Evolutionary conservation across 2,113 vertebrate species (phyloP).

Genomic region (Pao palembangensis): DNA sequence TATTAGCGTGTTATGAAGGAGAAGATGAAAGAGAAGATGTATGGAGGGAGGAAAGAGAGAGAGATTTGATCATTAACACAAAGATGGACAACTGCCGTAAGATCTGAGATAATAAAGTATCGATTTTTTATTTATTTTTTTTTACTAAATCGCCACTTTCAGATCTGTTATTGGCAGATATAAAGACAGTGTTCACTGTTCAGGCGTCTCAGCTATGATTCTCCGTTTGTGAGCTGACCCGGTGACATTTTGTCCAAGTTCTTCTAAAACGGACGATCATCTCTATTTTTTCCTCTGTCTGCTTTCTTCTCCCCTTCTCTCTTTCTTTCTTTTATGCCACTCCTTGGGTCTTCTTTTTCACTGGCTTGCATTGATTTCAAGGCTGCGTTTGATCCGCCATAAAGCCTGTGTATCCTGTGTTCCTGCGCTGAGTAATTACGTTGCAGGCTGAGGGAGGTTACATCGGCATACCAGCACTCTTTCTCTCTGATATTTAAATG

Average conservation of each 20-base stretch:
- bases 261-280: neutral
- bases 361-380: conserved; percentile 7
- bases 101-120: no score
- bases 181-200: no score
- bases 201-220: no score
- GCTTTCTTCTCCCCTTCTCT: neutral
- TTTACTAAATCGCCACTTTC: no score
- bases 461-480: conserved; percentile 18
- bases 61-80: no score
- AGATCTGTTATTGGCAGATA: no score
- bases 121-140: no score
- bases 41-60: neutral
- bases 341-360: conserved; percentile 4
- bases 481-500: conserved; percentile 52
- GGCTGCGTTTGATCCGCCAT: neutral
- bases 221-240: no score
- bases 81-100: no score
- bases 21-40: neutral
- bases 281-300: neutral
- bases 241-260: no score
- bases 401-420: conserved; percentile 22
- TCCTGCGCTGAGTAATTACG: conserved; percentile 38
- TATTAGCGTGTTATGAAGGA: neutral
- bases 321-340: neutral
- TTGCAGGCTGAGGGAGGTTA: conserved; percentile 40